Conservation (phyloP, 2,113 vertebrate genomes). For the Gobio gobio region DNA sequence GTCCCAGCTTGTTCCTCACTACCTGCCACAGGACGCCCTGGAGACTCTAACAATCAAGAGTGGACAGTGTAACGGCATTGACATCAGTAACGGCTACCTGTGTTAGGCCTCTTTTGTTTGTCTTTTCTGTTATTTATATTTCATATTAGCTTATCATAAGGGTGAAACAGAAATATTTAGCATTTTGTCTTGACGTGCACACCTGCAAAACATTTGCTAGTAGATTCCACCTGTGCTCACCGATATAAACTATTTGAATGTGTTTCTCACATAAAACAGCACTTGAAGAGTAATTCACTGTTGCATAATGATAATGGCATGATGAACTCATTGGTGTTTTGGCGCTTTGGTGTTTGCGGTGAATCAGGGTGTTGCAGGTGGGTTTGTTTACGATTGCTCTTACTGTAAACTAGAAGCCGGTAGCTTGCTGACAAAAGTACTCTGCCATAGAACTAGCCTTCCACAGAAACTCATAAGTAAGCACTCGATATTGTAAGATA, state of each 20-base stretch:
- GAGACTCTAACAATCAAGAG: slow-evolving; percentile 54
- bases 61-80: slow-evolving; percentile 46
- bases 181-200: not conserved
- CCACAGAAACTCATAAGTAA: not conserved
- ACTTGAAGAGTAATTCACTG: slow-evolving; percentile 1
- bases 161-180: not conserved
- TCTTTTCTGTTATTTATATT: slow-evolving; percentile 12
- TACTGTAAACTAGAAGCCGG: slow-evolving; percentile 2
- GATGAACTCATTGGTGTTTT: not conserved
- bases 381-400: slow-evolving; percentile 14
- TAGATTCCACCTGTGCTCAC: not conserved
- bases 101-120: not conserved
- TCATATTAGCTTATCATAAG: not conserved
- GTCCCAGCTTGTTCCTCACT: slow-evolving; percentile 50
- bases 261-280: not conserved
- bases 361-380: not conserved
- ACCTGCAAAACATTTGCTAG: slow-evolving; percentile 5
- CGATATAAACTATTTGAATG: not conserved
- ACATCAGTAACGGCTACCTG: slow-evolving; percentile 29
- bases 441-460: not conserved
- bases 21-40: slow-evolving; percentile 41
- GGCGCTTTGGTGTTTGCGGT: not conserved
- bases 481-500: not conserved
- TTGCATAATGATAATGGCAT: not conserved
- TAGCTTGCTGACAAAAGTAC: not conserved